A percentile compares a stretch with the other conserved stretches of the same genome.
Conservation (phyloP, 2,113 vertebrate genomes). For the Synchiropus splendidus region DNA sequence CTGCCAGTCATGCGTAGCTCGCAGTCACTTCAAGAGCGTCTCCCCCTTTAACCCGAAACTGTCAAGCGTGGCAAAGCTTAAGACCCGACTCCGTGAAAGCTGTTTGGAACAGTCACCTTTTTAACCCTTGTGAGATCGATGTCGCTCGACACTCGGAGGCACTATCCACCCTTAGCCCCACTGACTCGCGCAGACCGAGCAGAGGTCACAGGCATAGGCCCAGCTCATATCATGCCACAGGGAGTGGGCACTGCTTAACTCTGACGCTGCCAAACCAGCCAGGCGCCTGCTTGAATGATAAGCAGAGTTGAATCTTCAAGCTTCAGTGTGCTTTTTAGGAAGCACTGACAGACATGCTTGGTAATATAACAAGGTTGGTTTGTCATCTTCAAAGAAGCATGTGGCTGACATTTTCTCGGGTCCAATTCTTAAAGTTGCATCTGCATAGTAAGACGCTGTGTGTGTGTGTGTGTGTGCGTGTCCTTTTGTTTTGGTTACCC, state of each 20-base stretch:
- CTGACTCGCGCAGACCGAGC: slow-evolving; percentile 27
- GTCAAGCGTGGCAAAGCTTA: slow-evolving; percentile 37
- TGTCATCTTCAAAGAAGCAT: slow-evolving; percentile 14
- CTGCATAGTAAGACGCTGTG: too few species aligned
- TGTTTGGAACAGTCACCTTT: slow-evolving; percentile 50
- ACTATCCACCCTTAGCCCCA: slow-evolving; percentile 35
- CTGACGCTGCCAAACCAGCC: slow-evolving; percentile 43
- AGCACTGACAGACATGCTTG: slow-evolving; percentile 17
- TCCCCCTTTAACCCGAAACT: slow-evolving; percentile 16
- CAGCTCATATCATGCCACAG: slow-evolving; percentile 58
- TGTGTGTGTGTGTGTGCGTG: too few species aligned
- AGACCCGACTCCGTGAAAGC: slow-evolving; percentile 33
- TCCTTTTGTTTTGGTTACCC: too few species aligned
- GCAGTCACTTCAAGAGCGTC: slow-evolving; percentile 10
- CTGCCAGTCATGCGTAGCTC: slow-evolving; percentile 12
- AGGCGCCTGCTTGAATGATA: slow-evolving; percentile 43
- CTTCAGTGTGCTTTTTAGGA: slow-evolving; percentile 32
- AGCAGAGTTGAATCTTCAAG: slow-evolving; percentile 43
- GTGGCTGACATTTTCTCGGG: slow-evolving; percentile 9
- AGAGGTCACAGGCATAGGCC: slow-evolving; percentile 50
- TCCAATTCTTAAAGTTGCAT: slow-evolving; percentile 1
- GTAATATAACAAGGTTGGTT: slow-evolving; percentile 15
- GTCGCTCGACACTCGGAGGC: slow-evolving; percentile 33
- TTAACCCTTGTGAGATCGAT: slow-evolving; percentile 45
- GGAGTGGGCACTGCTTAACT: slow-evolving; percentile 52